Evolutionary conservation across 2,113 vertebrate genomes (phyloP).

Genomic region (Balaenoptera acutorostrata): DNA sequence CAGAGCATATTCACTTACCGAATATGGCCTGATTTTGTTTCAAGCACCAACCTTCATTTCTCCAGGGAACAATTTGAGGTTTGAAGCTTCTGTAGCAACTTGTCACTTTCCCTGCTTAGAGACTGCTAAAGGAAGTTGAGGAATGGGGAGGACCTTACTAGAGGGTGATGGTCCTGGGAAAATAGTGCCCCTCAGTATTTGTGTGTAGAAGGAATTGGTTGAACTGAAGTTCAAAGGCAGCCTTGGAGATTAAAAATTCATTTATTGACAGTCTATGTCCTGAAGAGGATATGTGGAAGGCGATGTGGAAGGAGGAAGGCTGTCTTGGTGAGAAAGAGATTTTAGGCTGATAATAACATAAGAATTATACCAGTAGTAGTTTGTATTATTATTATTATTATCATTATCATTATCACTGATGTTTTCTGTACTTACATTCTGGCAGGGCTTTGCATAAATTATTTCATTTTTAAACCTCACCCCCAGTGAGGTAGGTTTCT

Average conservation of each 20-base stretch:
- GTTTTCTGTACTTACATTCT: not conserved
- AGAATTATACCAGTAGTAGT: not conserved
- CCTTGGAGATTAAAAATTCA: not conserved
- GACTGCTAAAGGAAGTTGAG: not conserved
- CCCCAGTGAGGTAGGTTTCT: not conserved
- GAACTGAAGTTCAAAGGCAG: not conserved
- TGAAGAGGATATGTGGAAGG: not conserved
- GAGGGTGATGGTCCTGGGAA: not conserved
- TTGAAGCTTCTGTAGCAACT: not conserved
- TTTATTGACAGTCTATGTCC: not conserved
- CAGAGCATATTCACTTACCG: not conserved
- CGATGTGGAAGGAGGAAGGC: not conserved
- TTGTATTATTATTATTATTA: no score
- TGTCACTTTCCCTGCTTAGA: not conserved
- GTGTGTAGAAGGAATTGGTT: not conserved
- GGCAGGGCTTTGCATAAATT: not conserved
- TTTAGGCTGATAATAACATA: not conserved
- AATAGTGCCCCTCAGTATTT: not conserved
- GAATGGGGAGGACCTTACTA: not conserved
- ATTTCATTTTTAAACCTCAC: not conserved
- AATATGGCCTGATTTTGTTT: constrained; percentile 9
- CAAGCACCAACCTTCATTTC: not conserved
- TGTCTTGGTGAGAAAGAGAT: not conserved
- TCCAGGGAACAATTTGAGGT: not conserved
- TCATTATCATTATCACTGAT: not conserved